Base-by-base conservation (phyloP, 2,797 vertebrate genomes). In the Hemitrygon akajei region DNA sequence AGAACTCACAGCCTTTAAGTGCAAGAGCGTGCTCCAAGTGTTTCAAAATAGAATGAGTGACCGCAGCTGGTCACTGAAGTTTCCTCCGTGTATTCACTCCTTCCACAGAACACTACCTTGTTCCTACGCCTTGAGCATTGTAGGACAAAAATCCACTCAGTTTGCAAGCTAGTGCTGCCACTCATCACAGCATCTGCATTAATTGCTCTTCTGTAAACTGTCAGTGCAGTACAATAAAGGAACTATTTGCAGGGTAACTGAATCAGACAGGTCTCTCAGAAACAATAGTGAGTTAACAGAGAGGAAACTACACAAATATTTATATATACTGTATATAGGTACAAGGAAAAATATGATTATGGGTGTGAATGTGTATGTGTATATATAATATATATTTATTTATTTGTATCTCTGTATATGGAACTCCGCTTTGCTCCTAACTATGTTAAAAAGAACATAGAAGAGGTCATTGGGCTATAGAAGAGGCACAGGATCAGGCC, bases 21-120 rank as follows among this genome's bases (percentile, higher is more conserved):
- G n/a, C 60, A 7, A 7, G n/a, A 66, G n/a, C 60, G n/a, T 89
- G 86, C 86, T 89, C 60, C 86, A 89, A 89, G 60, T 89, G 60
- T 34, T 60, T 66, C 34, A 30, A 89, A 89, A 66, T 9, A 34
- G 86, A n/a, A 66, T 37, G n/a, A 20, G 66, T 89, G 86, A 89
- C 58, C 86, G 66, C 86, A 66, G 60, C 58, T 89, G 34, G 60
- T 66, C 60, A 89, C 86, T 89, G 60, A 27, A 34, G 30, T 63
- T 87, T 60, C 84, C 11, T 86, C 27, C 47, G 30, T 58, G 56
- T 86, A 30, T 12, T 89, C 20, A 25, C 60, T 22, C 60, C 14
- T 66, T 89, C 86, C 18, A 89, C 40, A 87, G 84, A 87, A 87
- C n/a, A 27, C 25, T n/a, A 60, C 84, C 66, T 89, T 66, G 86